Base-by-base conservation (phyloP, 2,797 vertebrate genomes). In the Ficedula albicollis region DNA sequence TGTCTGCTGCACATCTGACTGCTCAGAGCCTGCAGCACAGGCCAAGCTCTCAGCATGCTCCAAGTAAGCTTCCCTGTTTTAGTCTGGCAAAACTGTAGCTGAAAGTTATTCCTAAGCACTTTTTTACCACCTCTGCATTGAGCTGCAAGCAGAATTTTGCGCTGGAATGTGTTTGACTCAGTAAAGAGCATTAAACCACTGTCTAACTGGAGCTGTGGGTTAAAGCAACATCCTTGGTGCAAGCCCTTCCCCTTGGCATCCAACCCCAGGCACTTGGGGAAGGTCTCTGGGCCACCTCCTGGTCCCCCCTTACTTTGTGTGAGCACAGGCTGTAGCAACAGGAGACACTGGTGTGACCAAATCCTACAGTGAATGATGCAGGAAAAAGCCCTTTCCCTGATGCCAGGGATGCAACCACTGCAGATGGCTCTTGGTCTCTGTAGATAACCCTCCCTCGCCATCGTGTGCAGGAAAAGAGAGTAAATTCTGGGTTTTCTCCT, bases 301-400 rank as follows among this genome's bases (percentile, higher is more conserved):
- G 3, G 15, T 36, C 5, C 13, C 19, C 17, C 15, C 3, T 15
- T 13, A 2, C 9, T 3, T 11, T 6, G 1, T 11, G 4, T 8
- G 26, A 78, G 44, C 38, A 26, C 51, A 44, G 41, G 48, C 2
- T 6, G 19, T 2, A n/a, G 44, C 27, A 26, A 39, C 25, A 5
- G 0, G 3, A 29, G 63, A 25, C 13, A 1, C 3, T 36, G 78
- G 8, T 21, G 36, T 32, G 68, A 55, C 22, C 7, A 13, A 46
- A 26, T 26, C 10, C 23, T 3, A 0, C 30, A 16, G 19, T 4
- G 19, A 38, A 21, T 9, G 32, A 7, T 43, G 43, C 38, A 58
- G 62, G 52, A 64, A 36, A 84, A 46, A 48, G 30, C 5, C 1
- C 19, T 62, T 34, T 15, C 30, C 36, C 41, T 75, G 21, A 2